Evolutionary conservation across 2,797 vertebrate species (phyloP).

Genomic region (Paratrypauchen microcephalus): DNA sequence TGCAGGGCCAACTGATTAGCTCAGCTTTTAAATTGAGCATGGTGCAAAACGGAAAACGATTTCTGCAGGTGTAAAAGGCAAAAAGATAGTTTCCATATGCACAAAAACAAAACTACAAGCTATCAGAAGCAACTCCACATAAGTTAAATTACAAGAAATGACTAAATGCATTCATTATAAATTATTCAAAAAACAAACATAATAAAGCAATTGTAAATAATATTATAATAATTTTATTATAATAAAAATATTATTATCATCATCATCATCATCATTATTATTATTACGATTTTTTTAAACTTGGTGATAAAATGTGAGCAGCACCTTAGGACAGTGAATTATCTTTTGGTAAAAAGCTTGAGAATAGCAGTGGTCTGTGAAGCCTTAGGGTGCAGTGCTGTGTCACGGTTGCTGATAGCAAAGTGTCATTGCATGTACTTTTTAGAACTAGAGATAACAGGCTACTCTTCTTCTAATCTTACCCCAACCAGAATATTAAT

Average conservation of each 20-base stretch:
- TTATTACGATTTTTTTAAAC: no score
- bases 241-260: no score
- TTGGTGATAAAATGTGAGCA: neutral
- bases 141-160: neutral
- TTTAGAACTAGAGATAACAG: slow-evolving; percentile 42
- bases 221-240: no score
- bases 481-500: slow-evolving; percentile 57
- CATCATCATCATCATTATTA: no score
- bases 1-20: slow-evolving; percentile 24
- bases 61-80: slow-evolving; percentile 5
- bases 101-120: neutral
- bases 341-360: slow-evolving; percentile 21
- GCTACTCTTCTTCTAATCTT: slow-evolving; percentile 47
- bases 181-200: neutral
- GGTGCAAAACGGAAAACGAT: slow-evolving; percentile 25
- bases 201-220: neutral
- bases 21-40: slow-evolving; percentile 17
- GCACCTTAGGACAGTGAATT: slow-evolving; percentile 16
- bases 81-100: neutral
- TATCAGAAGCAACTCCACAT: neutral
- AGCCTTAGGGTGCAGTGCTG: slow-evolving; percentile 21
- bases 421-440: slow-evolving; percentile 40
- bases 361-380: slow-evolving; percentile 40
- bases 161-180: no score
- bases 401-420: slow-evolving; percentile 40